Evolutionary conservation across 2,797 vertebrate genomes (phyloP).

Genomic region (Corythornis leucogaster): DNA sequence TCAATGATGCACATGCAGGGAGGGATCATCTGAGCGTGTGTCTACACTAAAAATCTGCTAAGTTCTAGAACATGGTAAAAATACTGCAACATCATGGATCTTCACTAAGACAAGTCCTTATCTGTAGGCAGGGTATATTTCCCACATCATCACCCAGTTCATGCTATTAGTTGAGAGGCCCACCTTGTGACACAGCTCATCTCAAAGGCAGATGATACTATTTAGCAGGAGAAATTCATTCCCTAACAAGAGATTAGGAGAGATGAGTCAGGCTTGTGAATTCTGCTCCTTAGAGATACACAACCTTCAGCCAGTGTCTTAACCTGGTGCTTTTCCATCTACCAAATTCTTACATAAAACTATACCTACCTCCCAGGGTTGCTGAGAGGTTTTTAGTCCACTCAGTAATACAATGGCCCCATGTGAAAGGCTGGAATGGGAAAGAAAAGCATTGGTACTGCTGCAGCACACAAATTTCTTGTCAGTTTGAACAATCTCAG

Average conservation of each 20-base stretch:
- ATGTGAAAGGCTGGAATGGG: conserved; percentile 49
- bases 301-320: neutral
- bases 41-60: neutral
- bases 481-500: conserved; percentile 34
- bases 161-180: neutral
- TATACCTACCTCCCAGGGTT: conserved; percentile 38
- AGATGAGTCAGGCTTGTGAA: neutral
- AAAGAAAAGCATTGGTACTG: conserved; percentile 38
- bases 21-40: neutral
- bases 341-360: conserved; percentile 2
- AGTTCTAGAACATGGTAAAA: neutral
- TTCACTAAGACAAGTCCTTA: neutral
- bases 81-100: neutral
- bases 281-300: neutral
- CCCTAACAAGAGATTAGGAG: neutral
- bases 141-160: neutral
- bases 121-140: neutral
- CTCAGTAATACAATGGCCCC: conserved; percentile 16
- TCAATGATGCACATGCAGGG: neutral
- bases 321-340: neutral
- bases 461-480: conserved; percentile 28
- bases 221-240: neutral
- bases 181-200: neutral
- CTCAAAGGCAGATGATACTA: neutral
- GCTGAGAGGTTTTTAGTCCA: conserved; percentile 24